Evolutionary conservation across 2,888 invertebrate species (phyloP), one percentile per base, ranked within the genome.

Genomic region (Drosophila ochracea): DNA sequence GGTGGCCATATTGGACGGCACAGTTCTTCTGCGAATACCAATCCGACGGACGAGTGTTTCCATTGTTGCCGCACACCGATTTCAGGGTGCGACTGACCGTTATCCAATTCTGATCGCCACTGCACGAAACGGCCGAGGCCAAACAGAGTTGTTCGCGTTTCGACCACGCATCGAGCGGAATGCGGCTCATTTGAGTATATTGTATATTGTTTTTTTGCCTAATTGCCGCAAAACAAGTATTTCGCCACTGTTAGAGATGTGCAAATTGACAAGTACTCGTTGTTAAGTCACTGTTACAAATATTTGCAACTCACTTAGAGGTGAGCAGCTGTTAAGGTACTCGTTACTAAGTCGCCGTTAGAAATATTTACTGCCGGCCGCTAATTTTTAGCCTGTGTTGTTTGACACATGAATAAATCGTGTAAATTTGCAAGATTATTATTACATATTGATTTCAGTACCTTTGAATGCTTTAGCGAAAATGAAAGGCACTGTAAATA

Each of bases 1-100:
- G 0, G 94, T 93, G 0, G 96, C 97, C 96, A 93, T 98, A 99
- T 90, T 98, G 98, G 0, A 97, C 95, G 0, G 98, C 98, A 94
- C 98, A 98, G 81, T 96, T 96, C 93, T 97, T 97, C 91, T 97
- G 97, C 0, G 97, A 97, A 91, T 98, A 98, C 98, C 98, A 98
- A 92, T 98, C 98, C 0, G 95, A 75, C 54, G 92, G 92, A 37
- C 92, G 84, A 11, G 66, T 58, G 41, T 63, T 95, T 1, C 96
- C 81, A 60, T 83, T 87, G n/a, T 83, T 87, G 19, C 96, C 95
- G 6, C 96, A 96, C 65, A 97, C 95, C 0, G 96, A 95, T 93
- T 96, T 97, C 13, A 98, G 93, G 2, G 85, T 84, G 47, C 88
- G 90, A 37, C 81, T 91, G 19, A 53, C 96, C 94, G 19, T 96